phyloP scores from a whole-genome alignment of 64 coral and sea anemone species.

The Stichodactyla mertensii region DNA sequence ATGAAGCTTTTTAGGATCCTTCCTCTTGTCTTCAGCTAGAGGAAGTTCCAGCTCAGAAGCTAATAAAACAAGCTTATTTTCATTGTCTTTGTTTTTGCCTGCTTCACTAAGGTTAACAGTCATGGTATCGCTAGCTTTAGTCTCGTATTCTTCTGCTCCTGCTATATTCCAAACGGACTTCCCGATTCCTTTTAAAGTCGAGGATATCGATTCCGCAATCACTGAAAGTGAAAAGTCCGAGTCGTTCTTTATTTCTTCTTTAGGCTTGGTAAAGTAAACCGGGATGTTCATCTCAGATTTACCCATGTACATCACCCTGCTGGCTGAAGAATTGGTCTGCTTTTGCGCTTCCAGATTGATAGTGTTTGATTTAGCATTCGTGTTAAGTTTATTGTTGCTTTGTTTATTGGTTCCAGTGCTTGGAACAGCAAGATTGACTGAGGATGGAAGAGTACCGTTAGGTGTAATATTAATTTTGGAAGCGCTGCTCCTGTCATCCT shows the following conservation, averaged over 20 bases:
- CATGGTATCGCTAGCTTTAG: background rate
- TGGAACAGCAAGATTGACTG: constrained; percentile 15
- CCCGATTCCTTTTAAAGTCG: constrained; percentile 46
- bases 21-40: background rate
- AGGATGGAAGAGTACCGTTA: constrained; percentile 27
- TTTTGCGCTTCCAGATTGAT: background rate
- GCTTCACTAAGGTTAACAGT: background rate
- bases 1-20: background rate
- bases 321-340: background rate
- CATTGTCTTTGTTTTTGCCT: background rate
- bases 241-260: constrained; percentile 17
- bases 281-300: constrained; percentile 39
- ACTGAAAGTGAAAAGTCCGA: constrained; percentile 36
- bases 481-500: background rate
- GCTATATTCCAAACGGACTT: constrained; percentile 30
- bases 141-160: background rate
- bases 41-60: background rate
- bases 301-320: constrained; percentile 13
- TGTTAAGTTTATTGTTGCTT: background rate
- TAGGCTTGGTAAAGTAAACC: constrained; percentile 37
- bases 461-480: constrained; percentile 7
- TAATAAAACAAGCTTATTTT: background rate
- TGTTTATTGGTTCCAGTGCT: background rate
- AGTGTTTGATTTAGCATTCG: background rate
- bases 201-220: constrained; percentile 45